phyloP scores from a whole-genome alignment of 2,888 invertebrate species.

The Furcula furcula region DNA sequence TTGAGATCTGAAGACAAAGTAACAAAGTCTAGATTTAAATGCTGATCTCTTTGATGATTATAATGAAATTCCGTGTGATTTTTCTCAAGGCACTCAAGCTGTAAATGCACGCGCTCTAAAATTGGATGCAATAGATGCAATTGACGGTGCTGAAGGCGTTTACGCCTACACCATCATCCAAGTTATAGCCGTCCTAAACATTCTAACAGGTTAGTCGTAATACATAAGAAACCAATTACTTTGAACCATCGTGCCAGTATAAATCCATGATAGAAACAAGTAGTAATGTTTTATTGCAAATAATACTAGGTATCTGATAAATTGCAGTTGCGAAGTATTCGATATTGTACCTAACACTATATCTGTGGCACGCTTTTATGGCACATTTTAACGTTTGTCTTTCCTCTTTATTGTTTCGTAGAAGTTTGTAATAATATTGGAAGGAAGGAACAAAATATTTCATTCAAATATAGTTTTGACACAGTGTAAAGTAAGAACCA shows the following conservation, averaged over 20 bases:
- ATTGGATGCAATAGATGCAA: constrained; percentile 7
- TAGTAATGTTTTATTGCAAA: no score
- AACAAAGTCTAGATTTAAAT: not conserved
- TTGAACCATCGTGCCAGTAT: not conserved
- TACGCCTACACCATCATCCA: constrained; percentile 3
- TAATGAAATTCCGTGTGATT: constrained; percentile 18
- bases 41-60: not conserved
- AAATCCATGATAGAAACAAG: no score
- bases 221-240: constrained; percentile 1
- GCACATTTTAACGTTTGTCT: no score
- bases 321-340: no score
- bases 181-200: constrained; percentile 1
- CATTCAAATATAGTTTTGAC: no score
- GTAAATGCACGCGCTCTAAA: constrained; percentile 5
- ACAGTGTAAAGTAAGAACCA: no score
- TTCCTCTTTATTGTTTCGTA: no score
- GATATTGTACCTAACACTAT: no score
- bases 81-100: constrained; percentile 14
- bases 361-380: no score
- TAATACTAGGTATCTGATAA: no score
- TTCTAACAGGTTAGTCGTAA: constrained; percentile 1
- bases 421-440: no score
- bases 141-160: constrained; percentile 3
- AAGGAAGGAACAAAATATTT: no score
- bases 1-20: not conserved